phyloP scores from a whole-genome alignment of 2,113 vertebrate genomes.

The Prietella phreatophila region DNA sequence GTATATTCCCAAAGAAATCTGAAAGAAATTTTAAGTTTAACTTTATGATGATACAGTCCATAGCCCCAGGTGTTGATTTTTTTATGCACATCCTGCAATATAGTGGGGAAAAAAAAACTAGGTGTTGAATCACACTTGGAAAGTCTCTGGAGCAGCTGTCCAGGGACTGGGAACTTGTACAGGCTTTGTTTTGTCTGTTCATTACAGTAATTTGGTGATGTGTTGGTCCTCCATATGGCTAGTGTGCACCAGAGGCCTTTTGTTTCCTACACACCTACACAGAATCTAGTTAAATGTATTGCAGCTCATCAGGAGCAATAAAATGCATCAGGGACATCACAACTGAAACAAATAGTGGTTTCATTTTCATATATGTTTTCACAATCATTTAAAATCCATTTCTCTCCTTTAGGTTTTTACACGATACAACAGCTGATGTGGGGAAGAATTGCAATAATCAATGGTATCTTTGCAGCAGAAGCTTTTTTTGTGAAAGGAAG shows the following conservation, averaged over 20 bases:
- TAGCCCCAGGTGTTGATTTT: not conserved
- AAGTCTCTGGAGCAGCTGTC: conserved; percentile 25
- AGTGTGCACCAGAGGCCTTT: not conserved
- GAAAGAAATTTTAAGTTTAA: not conserved
- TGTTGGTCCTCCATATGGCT: conserved; percentile 33
- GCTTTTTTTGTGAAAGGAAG: not conserved
- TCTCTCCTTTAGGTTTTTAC: not conserved
- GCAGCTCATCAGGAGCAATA: not conserved
- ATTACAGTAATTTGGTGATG: conserved; percentile 35
- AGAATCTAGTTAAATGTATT: not conserved
- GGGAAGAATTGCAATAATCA: not conserved
- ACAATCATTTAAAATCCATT: not conserved
- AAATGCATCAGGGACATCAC: not conserved
- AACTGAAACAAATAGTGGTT: not conserved
- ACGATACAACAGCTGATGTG: not conserved
- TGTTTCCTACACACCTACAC: not conserved
- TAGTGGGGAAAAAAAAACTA: not conserved
- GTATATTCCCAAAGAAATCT: not conserved
- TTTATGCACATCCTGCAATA: not conserved
- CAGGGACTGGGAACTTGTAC: conserved; percentile 26
- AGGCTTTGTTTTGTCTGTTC: conserved; percentile 27
- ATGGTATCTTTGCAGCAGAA: not conserved
- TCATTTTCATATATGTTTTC: not conserved
- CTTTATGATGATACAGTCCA: not conserved
- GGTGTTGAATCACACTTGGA: conserved; percentile 1